Evolutionary conservation across 64 coral and sea anemone genomes (phyloP), one percentile per base, ranked within the genome.

Genomic region (Porites australiensis): DNA sequence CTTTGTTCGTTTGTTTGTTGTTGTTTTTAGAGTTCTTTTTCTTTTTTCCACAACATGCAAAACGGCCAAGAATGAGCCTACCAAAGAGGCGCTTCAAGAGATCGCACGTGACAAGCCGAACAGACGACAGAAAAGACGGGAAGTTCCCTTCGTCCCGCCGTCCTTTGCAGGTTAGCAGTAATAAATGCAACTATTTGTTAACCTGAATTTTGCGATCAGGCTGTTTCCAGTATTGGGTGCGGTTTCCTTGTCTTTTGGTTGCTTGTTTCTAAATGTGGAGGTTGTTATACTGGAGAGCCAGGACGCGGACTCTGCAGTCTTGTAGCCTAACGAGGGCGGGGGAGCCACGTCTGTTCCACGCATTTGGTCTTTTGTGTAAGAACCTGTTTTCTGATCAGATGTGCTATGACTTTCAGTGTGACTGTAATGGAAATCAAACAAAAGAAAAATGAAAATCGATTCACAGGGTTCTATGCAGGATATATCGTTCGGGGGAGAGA

Each of bases 161-260:
- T 37, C 27, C 27, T 37, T 37, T 37, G 27, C 27, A 37, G 27
- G 27, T 1, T 37, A 37, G 27, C 27, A 37, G 27, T 37, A 0
- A 37, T 37, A 37, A 37, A 37, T 1, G 1, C 27, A 37, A 37
- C 27, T 50, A 12, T 22, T 14, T 3, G 90, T 66, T 90, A 57
- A 97, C 95, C 87, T 97, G 83, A 97, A 97, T 81, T 97, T 97
- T 91, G 88, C 46, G 76, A 66, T 37, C 58, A 82, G 88, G 5
- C 46, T 90, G 4, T 64, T 87, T 70, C 61, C 85, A 11, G 79
- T 79, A 84, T 37, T 91, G 67, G 58, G 15, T 62, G 54, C 27
- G 27, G 27, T 60, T 12, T 77, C 75, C 22, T 68, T 44, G 12
- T 54, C 74, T 23, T 94, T 89, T 70, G 76, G 47, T 69, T 50